Base-by-base conservation (phyloP, 2,888 invertebrate genomes). In the Platycheirus albimanus region DNA sequence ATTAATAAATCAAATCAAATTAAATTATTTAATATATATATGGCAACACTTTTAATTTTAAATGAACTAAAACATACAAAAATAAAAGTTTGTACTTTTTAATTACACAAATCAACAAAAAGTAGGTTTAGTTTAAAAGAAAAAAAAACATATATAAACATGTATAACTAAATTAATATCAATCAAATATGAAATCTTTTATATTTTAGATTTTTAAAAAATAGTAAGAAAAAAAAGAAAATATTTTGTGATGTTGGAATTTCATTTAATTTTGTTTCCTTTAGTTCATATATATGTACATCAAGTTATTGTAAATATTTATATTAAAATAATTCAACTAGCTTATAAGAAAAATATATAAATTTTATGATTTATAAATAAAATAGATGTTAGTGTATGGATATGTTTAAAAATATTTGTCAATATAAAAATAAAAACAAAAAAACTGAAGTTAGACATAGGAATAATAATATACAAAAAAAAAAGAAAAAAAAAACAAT, bases 21-120 rank as follows among this genome's bases (percentile, higher is more conserved):
- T 74, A 69, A 83, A 78, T 83, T 83, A 83, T 83, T 83, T 83
- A 83, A 74, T 51, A 64, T 69, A 64, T 69, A 64, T 75, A 79
- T 58, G 56, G 49, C 64, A 71, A 70, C 36, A 43, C 45, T 66
- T 71, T 45, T 77, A 61, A 81, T 52, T 71, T 38, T 56, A 61
- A 52, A 28, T 4, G 45, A 30, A 43, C 19, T 30, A 36, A 45
- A 17, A 11, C 36, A 24, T 63, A 52, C 43, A 43, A 54, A 52
- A 61, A 52, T 45, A 10, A 75, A 69, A 10, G 41, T 33, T 56
- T 72, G 61, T 67, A 83, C 77, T 66, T 66, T 72, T 7, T 33
- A 43, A 15, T 13, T 11, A 54, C 52, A 38, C 36, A 11, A 69
- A 63, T 20, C 24, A 1, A 28, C 49, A 15, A 67, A 28, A 66